phyloP scores from a whole-genome alignment of 1,140 invertebrate species.

The Saccostrea echinata region DNA sequence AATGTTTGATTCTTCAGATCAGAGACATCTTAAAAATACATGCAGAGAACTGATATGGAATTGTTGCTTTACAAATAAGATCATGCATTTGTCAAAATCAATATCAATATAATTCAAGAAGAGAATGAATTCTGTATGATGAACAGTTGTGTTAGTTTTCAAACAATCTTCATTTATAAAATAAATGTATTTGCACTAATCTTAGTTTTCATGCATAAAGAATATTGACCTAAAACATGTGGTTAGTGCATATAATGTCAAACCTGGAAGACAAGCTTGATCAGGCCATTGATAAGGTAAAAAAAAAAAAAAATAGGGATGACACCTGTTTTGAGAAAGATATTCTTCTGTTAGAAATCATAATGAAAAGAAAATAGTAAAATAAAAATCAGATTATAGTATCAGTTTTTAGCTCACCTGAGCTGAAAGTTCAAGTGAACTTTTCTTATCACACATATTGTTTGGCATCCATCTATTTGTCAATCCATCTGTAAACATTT shows the following conservation, averaged over 20 bases:
- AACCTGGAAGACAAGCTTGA: not conserved
- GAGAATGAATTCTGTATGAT: too few species aligned
- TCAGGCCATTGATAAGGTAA: not conserved
- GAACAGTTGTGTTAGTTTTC: not conserved
- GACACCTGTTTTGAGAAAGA: too few species aligned
- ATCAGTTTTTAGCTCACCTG: too few species aligned
- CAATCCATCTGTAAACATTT: too few species aligned
- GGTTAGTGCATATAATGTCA: not conserved
- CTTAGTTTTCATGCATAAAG: not conserved
- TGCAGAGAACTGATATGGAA: conserved; percentile 1
- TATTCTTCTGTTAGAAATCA: too few species aligned
- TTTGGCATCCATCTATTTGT: too few species aligned
- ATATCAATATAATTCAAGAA: not conserved
- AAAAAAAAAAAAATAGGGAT: not conserved
- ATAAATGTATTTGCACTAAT: conserved; percentile 16
- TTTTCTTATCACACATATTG: too few species aligned
- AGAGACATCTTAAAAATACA: not conserved
- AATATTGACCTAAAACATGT: not conserved
- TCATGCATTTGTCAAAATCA: not conserved
- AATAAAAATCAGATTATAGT: too few species aligned
- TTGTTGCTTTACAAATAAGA: conserved; percentile 16
- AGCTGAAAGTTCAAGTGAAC: too few species aligned
- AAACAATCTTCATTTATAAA: not conserved
- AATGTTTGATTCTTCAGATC: not conserved
- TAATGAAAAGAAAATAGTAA: too few species aligned